These are phyloP conservation scores for Burhinus bistriatus DNA, from an alignment of 2,113 vertebrate species.

Conservation along the genomic window DNA sequence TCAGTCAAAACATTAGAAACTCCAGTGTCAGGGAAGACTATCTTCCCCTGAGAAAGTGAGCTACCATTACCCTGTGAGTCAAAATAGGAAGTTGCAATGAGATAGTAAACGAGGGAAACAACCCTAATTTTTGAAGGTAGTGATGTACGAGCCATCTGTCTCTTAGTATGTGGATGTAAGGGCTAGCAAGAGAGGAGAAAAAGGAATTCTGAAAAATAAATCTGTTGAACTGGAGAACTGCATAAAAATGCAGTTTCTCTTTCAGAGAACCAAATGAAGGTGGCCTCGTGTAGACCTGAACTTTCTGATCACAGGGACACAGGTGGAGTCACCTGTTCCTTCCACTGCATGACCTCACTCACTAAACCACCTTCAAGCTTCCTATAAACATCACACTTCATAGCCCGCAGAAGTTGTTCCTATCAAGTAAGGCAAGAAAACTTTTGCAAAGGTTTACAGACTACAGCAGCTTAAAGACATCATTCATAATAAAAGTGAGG, in stretches of 20 bases:
- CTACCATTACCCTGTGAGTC: neutral
- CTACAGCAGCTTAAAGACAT: neutral
- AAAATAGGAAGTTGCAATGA: neutral
- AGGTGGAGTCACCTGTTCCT: neutral
- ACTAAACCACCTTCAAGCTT: neutral
- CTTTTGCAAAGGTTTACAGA: neutral
- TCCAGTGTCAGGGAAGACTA: neutral
- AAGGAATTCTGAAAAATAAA: neutral
- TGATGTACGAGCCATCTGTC: neutral
- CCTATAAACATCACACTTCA: neutral
- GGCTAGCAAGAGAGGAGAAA: neutral
- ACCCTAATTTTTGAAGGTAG: neutral
- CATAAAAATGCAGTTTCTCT: neutral
- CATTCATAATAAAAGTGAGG: neutral
- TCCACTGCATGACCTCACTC: neutral
- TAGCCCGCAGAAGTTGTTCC: neutral
- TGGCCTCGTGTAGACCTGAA: fast-evolving
- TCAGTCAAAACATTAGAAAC: neutral
- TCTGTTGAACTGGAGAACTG: neutral
- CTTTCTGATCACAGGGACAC: neutral
- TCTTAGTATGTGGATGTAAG: neutral
- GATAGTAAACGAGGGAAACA: neutral
- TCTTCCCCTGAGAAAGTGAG: neutral
- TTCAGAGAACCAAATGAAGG: neutral
- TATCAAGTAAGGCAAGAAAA: neutral